phyloP scores from a whole-genome alignment of 92 coral and sea anemone genomes.

The Porites evermanni region DNA sequence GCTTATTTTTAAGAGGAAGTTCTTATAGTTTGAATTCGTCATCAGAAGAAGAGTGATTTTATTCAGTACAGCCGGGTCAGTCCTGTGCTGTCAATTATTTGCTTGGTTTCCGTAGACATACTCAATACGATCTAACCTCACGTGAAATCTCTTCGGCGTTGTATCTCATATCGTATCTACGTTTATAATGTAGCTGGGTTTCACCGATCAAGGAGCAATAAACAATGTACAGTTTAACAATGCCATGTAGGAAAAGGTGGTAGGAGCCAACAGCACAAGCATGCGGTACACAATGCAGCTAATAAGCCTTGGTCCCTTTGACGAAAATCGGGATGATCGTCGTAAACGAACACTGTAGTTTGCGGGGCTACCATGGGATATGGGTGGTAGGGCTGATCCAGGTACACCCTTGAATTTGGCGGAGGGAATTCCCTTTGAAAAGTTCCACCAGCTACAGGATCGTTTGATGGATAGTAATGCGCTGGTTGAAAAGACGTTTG shows the following conservation, averaged over 20 bases:
- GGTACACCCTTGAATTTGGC: constrained; percentile 21
- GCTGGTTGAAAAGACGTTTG: constrained; percentile 48
- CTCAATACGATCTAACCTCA: too few species aligned
- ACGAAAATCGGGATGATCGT: constrained; percentile 51
- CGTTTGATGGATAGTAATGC: constrained; percentile 38
- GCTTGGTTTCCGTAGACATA: too few species aligned
- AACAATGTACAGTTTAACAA: not conserved
- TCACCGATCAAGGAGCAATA: not conserved
- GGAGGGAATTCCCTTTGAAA: constrained; percentile 21
- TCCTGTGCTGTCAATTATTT: too few species aligned
- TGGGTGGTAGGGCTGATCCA: constrained; percentile 69
- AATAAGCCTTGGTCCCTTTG: constrained; percentile 64
- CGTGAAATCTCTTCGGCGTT: too few species aligned
- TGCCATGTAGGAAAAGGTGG: constrained; percentile 78
- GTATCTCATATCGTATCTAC: not conserved
- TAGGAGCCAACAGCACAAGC: constrained; percentile 84
- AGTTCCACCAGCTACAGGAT: not conserved
- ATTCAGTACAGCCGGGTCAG: too few species aligned
- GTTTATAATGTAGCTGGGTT: too few species aligned
- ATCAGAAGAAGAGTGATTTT: too few species aligned
- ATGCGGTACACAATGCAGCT: constrained; percentile 83
- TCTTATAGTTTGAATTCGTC: too few species aligned
- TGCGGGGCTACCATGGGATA: constrained; percentile 73
- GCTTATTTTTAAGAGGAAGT: too few species aligned
- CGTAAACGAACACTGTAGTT: constrained; percentile 63